phyloP scores from a whole-genome alignment of 92 coral and sea anemone genomes.

The Zoanthus sansibaricus region DNA sequence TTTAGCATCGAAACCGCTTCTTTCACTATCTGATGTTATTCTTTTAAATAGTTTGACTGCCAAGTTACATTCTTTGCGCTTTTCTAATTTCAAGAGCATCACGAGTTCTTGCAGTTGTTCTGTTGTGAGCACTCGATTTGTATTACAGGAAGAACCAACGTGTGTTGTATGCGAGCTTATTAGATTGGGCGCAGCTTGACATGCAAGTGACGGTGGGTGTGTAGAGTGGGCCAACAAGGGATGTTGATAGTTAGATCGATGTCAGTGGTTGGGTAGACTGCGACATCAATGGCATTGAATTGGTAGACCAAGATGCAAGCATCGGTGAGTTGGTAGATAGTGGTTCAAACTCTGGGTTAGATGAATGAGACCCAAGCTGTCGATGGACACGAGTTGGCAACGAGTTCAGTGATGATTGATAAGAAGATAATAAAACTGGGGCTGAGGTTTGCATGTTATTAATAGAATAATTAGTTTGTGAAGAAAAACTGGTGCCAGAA shows the following conservation, averaged over 20 bases:
- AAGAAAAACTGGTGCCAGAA: background rate
- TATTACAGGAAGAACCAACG: background rate
- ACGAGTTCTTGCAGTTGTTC: slow-evolving; percentile 23
- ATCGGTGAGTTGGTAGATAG: background rate
- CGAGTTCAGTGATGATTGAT: slow-evolving; percentile 5
- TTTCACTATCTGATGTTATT: slow-evolving; percentile 6
- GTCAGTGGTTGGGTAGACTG: background rate
- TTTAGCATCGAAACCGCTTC: slow-evolving; percentile 7
- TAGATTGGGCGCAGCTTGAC: slow-evolving; percentile 12
- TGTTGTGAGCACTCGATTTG: background rate
- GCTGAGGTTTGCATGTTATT: slow-evolving; percentile 8
- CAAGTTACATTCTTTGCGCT: slow-evolving; percentile 8
- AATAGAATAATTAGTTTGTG: slow-evolving; percentile 15
- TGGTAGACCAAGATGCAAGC: background rate
- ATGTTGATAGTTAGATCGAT: background rate
- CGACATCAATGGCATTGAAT: background rate
- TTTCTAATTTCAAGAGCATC: background rate
- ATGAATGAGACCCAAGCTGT: slow-evolving; percentile 15
- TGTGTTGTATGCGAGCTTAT: slow-evolving; percentile 4
- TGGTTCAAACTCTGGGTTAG: background rate
- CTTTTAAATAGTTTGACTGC: slow-evolving; percentile 11
- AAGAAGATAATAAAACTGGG: background rate
- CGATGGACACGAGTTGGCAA: background rate
- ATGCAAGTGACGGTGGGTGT: slow-evolving; percentile 18
- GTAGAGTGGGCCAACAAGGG: background rate